These are phyloP conservation scores for Phlogophora meticulosa DNA, from an alignment of 2,888 invertebrate genomes.

Conservation along the genomic window DNA sequence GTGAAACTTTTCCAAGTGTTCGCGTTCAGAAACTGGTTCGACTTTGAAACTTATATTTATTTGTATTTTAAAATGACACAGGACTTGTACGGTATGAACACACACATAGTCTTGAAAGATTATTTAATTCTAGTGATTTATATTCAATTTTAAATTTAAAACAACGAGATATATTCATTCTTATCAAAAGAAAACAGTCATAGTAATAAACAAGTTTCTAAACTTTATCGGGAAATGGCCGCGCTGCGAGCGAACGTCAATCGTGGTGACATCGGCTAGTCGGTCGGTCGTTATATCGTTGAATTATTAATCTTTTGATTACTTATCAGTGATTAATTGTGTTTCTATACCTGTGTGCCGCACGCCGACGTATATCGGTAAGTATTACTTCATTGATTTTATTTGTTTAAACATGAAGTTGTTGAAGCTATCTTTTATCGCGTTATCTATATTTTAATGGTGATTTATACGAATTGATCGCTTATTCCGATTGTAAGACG, in stretches of 20 bases:
- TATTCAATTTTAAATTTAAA: neutral
- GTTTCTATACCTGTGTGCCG: conserved; percentile 64
- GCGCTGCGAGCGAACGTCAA: conserved; percentile 69
- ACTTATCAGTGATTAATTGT: conserved; percentile 74
- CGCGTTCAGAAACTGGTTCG: conserved; percentile 24
- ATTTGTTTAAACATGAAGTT: conserved; percentile 54
- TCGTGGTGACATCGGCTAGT: conserved; percentile 72
- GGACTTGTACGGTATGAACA: accelerated
- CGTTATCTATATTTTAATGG: conserved; percentile 68
- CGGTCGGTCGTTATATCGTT: conserved; percentile 66
- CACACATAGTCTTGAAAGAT: neutral
- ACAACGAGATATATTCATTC: neutral
- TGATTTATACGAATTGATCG: conserved; percentile 67
- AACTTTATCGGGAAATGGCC: conserved; percentile 61
- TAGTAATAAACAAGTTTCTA: conserved; percentile 22
- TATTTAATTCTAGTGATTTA: too few relatives aligned
- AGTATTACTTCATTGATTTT: conserved; percentile 69
- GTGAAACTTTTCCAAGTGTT: neutral
- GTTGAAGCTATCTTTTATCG: conserved; percentile 53
- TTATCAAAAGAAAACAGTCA: neutral
- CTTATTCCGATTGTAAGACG: conserved; percentile 66
- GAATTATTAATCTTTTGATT: conserved; percentile 70
- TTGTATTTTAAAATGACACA: neutral
- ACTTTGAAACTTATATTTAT: too few relatives aligned
- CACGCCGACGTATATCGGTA: conserved; percentile 72